Percentiles rank a stretch among this genome's conserved stretches.
phyloP scores from a whole-genome alignment of 2,113 vertebrate genomes.

The Plestiodon gilberti region DNA sequence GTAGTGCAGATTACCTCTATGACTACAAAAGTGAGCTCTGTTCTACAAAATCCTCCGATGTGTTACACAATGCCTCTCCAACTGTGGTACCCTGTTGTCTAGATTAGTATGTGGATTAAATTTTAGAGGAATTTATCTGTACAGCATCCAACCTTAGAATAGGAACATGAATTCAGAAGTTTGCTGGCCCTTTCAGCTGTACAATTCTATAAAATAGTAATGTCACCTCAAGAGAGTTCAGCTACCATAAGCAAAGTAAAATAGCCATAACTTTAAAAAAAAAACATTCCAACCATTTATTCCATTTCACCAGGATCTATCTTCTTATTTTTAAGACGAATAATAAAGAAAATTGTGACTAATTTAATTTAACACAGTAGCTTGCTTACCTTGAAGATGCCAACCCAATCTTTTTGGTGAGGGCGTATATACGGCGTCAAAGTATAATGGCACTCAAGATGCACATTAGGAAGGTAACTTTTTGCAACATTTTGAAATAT shows the following conservation, averaged over 20 bases:
- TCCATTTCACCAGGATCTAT: not conserved
- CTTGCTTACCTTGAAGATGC: conserved; percentile 94
- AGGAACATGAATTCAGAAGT: not conserved
- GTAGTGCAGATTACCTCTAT: too few relatives aligned
- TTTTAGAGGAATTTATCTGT: not conserved
- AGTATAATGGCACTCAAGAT: conserved; percentile 95
- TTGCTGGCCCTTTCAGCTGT: too few relatives aligned
- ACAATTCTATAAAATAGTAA: not conserved
- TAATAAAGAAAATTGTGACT: not conserved
- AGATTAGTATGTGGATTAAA: not conserved
- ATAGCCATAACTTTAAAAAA: not conserved
- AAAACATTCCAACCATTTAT: not conserved
- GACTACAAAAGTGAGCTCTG: not conserved
- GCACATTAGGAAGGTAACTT: conserved; percentile 93
- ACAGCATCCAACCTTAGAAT: not conserved
- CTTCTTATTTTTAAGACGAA: not conserved
- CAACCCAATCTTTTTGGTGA: conserved; percentile 97
- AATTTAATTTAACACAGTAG: not conserved
- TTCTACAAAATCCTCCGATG: not conserved
- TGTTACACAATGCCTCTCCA: not conserved
- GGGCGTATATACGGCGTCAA: conserved; percentile 94
- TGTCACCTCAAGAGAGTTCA: not conserved
- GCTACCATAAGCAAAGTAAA: not conserved
- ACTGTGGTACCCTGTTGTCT: not conserved
- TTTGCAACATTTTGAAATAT: conserved; percentile 99